phyloP scores from a whole-genome alignment of 2,797 vertebrate genomes.

The Balearica regulorum region DNA sequence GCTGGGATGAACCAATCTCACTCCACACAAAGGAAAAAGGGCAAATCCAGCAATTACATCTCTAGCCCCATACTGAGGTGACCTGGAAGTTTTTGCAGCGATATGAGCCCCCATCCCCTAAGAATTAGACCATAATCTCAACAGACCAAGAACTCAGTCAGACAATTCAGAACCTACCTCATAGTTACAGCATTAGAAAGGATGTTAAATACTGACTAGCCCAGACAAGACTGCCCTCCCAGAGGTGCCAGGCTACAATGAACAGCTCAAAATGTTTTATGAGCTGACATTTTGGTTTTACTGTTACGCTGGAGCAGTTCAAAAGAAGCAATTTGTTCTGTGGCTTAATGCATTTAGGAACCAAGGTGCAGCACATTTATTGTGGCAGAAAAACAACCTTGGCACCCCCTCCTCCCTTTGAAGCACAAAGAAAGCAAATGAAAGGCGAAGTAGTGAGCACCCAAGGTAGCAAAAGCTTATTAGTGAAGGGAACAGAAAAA shows the following conservation, averaged over 20 bases:
- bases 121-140: neutral
- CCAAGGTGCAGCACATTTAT: neutral
- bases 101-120: neutral
- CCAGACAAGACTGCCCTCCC: neutral
- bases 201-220: neutral
- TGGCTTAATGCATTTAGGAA: neutral
- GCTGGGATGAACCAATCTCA: neutral
- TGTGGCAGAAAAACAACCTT: neutral
- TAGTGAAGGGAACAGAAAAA: neutral
- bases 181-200: neutral
- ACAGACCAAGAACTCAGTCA: neutral
- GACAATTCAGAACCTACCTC: neutral
- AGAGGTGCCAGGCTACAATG: neutral
- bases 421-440: neutral
- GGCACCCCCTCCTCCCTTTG: neutral
- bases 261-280: neutral
- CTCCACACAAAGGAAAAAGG: neutral
- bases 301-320: neutral
- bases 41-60: neutral
- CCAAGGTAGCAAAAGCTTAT: neutral
- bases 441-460: neutral
- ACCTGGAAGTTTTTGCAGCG: neutral
- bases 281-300: neutral
- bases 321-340: conserved; percentile 1
- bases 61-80: neutral